Conservation (phyloP, 92 coral and sea anemone species). For the Palythoa grandis region DNA sequence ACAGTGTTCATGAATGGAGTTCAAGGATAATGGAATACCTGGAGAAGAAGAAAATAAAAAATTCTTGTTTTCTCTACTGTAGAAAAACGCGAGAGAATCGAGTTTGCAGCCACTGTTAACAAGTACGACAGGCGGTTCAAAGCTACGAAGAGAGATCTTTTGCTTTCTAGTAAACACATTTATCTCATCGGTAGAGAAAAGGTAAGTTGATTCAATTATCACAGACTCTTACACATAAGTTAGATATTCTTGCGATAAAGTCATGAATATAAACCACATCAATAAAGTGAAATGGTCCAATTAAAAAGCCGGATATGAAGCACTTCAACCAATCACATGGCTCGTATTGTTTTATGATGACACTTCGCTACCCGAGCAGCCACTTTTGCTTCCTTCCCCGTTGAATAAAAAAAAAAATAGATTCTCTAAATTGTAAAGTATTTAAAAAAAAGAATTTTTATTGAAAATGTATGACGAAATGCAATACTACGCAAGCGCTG, state of each 20-base stretch:
- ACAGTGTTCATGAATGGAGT: background rate
- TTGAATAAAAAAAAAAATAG: too few relatives aligned
- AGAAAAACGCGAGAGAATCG: conserved; percentile 98
- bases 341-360: too few relatives aligned
- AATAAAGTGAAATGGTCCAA: too few relatives aligned
- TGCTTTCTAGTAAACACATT: conserved; percentile 94
- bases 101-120: conserved; percentile 95
- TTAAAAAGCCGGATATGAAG: too few relatives aligned
- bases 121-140: conserved; percentile 98
- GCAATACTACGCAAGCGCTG: too few relatives aligned
- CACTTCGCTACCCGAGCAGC: too few relatives aligned
- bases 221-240: background rate
- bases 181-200: conserved; percentile 97
- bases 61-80: background rate
- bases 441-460: too few relatives aligned
- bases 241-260: background rate
- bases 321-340: too few relatives aligned
- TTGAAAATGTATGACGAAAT: too few relatives aligned
- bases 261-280: too few relatives aligned
- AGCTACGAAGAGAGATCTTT: conserved; percentile 93
- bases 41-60: background rate
- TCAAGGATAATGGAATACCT: background rate
- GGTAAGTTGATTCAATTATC: conserved; percentile 41
- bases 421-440: too few relatives aligned
- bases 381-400: too few relatives aligned